Evolutionary conservation across 2,888 invertebrate species (phyloP).

Genomic region (Microctonus brassicae): DNA sequence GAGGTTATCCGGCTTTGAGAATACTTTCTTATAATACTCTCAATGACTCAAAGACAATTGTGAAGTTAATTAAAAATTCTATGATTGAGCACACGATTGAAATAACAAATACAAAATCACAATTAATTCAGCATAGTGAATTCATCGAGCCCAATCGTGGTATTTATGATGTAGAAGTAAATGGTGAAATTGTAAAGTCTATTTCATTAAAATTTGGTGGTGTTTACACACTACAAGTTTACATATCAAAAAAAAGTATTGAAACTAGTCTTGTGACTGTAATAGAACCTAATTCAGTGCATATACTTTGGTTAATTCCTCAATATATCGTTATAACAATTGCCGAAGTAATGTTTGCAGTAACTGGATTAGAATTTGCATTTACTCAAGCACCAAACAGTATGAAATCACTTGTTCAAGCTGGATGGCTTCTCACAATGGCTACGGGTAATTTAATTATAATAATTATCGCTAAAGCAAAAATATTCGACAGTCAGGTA

Average conservation of each 20-base stretch:
- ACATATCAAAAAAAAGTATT: conserved; percentile 58
- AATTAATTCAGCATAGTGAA: conserved; percentile 3
- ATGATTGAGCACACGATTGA: conserved; percentile 5
- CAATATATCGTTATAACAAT: conserved; percentile 94
- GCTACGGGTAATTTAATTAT: conserved; percentile 95
- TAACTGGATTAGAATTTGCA: conserved; percentile 95
- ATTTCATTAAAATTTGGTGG: conserved; percentile 74
- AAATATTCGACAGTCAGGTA: conserved; percentile 84
- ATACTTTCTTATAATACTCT: conserved; percentile 57
- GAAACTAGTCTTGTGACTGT: conserved; percentile 68
- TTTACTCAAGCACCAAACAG: conserved; percentile 92
- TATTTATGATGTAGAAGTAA: conserved; percentile 67
- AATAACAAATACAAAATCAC: background rate
- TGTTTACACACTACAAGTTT: conserved; percentile 75
- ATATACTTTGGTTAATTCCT: conserved; percentile 89
- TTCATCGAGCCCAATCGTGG: conserved; percentile 64
- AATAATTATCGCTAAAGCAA: conserved; percentile 85
- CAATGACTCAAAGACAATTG: background rate
- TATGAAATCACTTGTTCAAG: conserved; percentile 96
- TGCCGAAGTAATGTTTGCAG: conserved; percentile 96
- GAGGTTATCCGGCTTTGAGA: conserved; percentile 64
- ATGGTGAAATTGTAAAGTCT: conserved; percentile 60
- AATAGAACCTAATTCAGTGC: conserved; percentile 80
- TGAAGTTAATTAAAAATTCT: conserved; percentile 21
- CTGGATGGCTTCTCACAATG: conserved; percentile 92